Evolutionary conservation across 2,113 vertebrate genomes (phyloP).

Genomic region (Sceloporus tristichus): DNA sequence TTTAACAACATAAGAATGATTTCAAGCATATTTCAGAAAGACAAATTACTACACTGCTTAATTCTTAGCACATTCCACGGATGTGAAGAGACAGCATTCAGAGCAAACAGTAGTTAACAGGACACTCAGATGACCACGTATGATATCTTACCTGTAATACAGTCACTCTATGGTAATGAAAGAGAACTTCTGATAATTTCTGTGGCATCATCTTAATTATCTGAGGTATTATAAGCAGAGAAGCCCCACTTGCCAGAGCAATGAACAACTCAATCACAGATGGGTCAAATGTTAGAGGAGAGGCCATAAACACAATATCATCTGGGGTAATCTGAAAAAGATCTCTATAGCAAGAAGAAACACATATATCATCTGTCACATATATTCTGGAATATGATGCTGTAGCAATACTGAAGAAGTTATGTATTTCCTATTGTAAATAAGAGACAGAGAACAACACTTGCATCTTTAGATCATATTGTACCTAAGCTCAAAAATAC

Average conservation of each 20-base stretch:
- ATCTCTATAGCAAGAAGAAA: conserved; percentile 77
- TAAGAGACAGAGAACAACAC: neutral
- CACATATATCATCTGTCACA: neutral
- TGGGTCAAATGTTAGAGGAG: conserved; percentile 95
- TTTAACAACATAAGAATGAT: neutral
- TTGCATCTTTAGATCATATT: neutral
- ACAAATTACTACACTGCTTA: neutral
- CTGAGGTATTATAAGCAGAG: conserved; percentile 88
- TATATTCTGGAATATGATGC: neutral
- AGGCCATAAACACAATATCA: conserved; percentile 91
- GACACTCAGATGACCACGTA: conserved; percentile 21
- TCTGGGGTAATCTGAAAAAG: conserved; percentile 85
- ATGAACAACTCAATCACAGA: conserved; percentile 94
- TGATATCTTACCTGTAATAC: conserved; percentile 87
- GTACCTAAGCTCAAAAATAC: no score
- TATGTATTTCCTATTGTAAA: neutral
- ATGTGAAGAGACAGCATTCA: neutral
- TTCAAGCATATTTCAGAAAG: neutral
- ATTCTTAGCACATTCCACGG: fast-evolving
- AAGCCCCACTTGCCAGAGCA: conserved; percentile 89
- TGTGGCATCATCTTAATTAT: conserved; percentile 85
- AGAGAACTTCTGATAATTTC: conserved; percentile 83
- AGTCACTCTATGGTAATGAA: conserved; percentile 85
- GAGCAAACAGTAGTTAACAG: neutral
- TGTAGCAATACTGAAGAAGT: neutral